Evolutionary conservation across 2,797 vertebrate species (phyloP).

Genomic region (Propithecus deckenii): DNA sequence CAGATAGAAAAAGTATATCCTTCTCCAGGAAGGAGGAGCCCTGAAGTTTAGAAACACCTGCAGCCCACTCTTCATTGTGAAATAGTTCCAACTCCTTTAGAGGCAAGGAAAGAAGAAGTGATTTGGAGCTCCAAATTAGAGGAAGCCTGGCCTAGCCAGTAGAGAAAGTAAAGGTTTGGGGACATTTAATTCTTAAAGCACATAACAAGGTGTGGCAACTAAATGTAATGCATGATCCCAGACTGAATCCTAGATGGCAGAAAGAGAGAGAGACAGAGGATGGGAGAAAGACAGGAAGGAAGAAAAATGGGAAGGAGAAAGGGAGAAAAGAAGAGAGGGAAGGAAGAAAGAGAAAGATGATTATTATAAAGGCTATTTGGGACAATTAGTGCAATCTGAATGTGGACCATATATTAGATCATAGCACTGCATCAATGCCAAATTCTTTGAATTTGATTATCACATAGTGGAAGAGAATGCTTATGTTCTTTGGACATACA

Average conservation of each 20-base stretch:
- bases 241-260: not conserved
- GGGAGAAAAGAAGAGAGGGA: not conserved
- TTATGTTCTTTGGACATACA: not conserved
- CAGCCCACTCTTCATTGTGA: not conserved
- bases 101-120: not conserved
- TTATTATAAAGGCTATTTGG: not conserved
- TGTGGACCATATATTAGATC: not conserved
- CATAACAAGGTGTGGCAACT: not conserved
- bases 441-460: not conserved
- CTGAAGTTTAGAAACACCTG: not conserved
- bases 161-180: not conserved
- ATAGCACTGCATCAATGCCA: not conserved
- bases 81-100: not conserved
- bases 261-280: not conserved
- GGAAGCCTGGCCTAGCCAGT: not conserved
- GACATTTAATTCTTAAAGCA: not conserved
- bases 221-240: not conserved
- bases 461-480: not conserved
- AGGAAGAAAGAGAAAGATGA: not conserved
- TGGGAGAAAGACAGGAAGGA: not conserved
- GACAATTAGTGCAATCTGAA: not conserved
- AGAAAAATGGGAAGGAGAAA: not conserved
- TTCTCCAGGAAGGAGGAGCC: not conserved
- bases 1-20: not conserved
- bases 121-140: not conserved